A percentile compares a stretch with the other conserved stretches of the same genome.
These are phyloP conservation scores for Tetramorium alpestre DNA, from an alignment of 1,140 invertebrate species.

Conservation along the genomic window DNA sequence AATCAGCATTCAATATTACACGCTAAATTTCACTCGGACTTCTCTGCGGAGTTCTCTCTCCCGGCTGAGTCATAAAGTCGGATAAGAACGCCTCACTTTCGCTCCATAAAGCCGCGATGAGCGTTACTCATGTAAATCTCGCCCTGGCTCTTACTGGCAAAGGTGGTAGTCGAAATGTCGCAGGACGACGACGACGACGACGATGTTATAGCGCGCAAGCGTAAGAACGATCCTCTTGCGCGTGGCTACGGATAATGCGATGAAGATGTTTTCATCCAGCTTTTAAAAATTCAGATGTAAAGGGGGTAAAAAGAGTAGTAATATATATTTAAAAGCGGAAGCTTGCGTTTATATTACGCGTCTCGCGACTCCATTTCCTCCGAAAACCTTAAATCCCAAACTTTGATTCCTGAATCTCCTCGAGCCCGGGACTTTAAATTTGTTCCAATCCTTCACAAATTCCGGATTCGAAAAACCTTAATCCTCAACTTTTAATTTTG, in stretches of 20 bases:
- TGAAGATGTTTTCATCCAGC: not conserved
- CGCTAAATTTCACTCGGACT: slow-evolving; percentile 59
- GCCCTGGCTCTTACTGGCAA: slow-evolving; percentile 27
- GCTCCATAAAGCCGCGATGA: slow-evolving; percentile 55
- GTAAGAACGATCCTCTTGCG: not conserved
- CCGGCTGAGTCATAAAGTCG: slow-evolving; percentile 38
- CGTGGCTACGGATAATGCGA: slow-evolving; percentile 2
- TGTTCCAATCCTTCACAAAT: not conserved
- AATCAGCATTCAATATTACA: slow-evolving; percentile 63
- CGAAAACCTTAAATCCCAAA: not conserved
- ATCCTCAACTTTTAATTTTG: slow-evolving; percentile 44
- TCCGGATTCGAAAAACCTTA: slow-evolving; percentile 18
- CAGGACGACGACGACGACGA: not conserved
- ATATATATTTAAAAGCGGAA: not conserved
- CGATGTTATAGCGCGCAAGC: not conserved
- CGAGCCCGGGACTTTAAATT: slow-evolving; percentile 3
- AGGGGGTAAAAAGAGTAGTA: not conserved
- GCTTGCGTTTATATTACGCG: not conserved
- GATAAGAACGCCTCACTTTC: slow-evolving; percentile 55
- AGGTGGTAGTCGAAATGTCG: slow-evolving; percentile 20
- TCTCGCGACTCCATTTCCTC: not conserved
- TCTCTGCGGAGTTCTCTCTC: slow-evolving; percentile 20
- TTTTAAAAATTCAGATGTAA: not conserved
- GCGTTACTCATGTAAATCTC: slow-evolving; percentile 56
- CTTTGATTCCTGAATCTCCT: not conserved